Percentiles rank a stretch among this genome's conserved stretches.
Conservation (phyloP, 2,888 invertebrate species). For the Ophion costatus region DNA sequence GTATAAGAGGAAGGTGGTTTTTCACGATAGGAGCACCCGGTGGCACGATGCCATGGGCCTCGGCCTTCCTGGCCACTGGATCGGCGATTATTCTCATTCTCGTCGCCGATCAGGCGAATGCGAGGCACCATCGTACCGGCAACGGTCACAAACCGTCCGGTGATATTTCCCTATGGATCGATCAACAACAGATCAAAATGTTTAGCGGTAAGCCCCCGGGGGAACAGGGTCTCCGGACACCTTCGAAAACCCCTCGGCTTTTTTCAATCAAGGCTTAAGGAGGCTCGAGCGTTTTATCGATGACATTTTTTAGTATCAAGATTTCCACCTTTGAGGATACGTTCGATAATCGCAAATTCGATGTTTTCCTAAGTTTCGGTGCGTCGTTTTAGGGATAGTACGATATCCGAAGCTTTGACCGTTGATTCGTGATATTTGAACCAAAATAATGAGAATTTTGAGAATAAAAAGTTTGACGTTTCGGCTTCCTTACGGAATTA, state of each 20-base stretch:
- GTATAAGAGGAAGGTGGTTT: conserved; percentile 4
- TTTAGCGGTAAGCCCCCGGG: conserved; percentile 90
- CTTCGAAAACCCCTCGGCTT: background rate
- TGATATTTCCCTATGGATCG: conserved; percentile 94
- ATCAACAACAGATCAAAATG: conserved; percentile 95
- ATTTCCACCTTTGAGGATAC: too few species aligned
- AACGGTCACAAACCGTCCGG: conserved; percentile 82
- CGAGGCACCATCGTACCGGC: conserved; percentile 78
- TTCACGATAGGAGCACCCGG: conserved; percentile 58
- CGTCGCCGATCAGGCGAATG: conserved; percentile 72
- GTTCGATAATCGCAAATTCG: too few species aligned
- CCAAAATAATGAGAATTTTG: too few species aligned
- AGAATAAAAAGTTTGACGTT: too few species aligned
- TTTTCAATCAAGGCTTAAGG: background rate
- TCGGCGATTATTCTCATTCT: conserved; percentile 74
- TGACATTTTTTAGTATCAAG: too few species aligned
- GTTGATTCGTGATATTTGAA: too few species aligned
- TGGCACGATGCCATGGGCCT: conserved; percentile 78
- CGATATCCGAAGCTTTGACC: too few species aligned
- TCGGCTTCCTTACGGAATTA: too few species aligned
- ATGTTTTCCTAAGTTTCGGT: too few species aligned
- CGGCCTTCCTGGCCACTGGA: conserved; percentile 75
- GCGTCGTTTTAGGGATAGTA: too few species aligned
- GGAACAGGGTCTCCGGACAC: background rate
- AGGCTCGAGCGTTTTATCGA: too few species aligned